Evolutionary conservation across 2,888 invertebrate species (phyloP).

Genomic region (Drosophila cracens): DNA sequence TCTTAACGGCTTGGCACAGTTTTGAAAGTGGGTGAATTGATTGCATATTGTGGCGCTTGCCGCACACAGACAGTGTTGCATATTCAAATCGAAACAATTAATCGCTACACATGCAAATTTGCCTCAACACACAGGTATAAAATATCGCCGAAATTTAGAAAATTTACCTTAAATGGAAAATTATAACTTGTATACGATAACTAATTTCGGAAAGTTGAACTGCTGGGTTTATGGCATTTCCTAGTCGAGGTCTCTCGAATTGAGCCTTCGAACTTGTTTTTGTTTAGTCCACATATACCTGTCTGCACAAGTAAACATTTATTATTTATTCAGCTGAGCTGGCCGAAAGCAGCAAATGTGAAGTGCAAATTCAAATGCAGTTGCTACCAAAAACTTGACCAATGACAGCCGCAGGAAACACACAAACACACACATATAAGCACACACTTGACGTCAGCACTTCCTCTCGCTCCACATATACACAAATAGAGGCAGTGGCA

Average conservation of each 20-base stretch:
- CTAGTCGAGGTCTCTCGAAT: background rate
- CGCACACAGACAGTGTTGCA: slow-evolving; percentile 39
- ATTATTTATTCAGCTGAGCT: slow-evolving; percentile 30
- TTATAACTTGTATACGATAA: too few species aligned
- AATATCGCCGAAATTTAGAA: background rate
- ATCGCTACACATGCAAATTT: background rate
- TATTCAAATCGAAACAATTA: slow-evolving; percentile 20
- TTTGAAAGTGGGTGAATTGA: slow-evolving; percentile 50
- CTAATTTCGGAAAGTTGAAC: background rate
- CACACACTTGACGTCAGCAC: slow-evolving; percentile 42
- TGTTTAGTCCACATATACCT: background rate
- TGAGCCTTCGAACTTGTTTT: background rate
- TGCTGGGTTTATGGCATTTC: background rate
- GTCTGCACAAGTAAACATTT: background rate
- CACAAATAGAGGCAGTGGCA: slow-evolving; percentile 9
- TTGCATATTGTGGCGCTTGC: slow-evolving; percentile 8
- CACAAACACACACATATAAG: slow-evolving; percentile 8
- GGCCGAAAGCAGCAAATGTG: slow-evolving; percentile 42
- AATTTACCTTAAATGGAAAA: background rate
- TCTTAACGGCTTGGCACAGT: slow-evolving; percentile 61
- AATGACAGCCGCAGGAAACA: slow-evolving; percentile 40
- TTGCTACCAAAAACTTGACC: slow-evolving; percentile 48
- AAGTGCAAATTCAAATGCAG: slow-evolving; percentile 65
- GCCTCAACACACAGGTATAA: background rate
- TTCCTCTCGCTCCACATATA: slow-evolving; percentile 23